phyloP scores from a whole-genome alignment of 1,140 invertebrate genomes.

The Lanistes nyassanus region DNA sequence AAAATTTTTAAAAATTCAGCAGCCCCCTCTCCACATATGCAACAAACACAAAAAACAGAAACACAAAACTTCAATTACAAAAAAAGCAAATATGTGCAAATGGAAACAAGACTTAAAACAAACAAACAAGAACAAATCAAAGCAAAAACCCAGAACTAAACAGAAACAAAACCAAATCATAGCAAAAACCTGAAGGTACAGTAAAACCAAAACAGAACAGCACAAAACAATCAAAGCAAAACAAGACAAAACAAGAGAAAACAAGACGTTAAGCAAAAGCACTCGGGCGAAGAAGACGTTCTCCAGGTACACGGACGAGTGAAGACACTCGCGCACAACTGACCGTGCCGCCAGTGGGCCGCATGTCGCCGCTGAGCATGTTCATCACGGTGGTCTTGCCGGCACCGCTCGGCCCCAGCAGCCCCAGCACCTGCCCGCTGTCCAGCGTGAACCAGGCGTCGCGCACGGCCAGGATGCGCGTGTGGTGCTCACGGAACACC shows the following conservation, averaged over 20 bases:
- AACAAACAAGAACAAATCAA: background rate
- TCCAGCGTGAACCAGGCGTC: conserved; percentile 81
- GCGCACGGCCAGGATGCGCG: conserved; percentile 67
- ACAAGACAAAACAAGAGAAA: background rate
- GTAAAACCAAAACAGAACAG: background rate
- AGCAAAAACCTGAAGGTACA: too few relatives aligned
- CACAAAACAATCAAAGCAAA: too few relatives aligned
- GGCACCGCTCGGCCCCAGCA: conserved; percentile 86
- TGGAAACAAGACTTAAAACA: too few relatives aligned
- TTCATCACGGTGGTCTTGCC: conserved; percentile 90
- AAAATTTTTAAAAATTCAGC: too few relatives aligned
- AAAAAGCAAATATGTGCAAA: too few relatives aligned
- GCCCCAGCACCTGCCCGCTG: conserved; percentile 84
- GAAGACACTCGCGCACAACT: background rate
- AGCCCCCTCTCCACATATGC: too few relatives aligned
- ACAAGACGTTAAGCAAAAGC: background rate
- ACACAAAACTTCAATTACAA: too few relatives aligned
- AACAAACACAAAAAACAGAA: too few relatives aligned
- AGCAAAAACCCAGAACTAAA: background rate
- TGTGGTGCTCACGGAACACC: background rate
- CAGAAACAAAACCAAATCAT: too few relatives aligned
- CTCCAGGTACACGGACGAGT: background rate
- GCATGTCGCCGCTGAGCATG: conserved; percentile 84
- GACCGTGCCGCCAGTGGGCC: conserved; percentile 78
- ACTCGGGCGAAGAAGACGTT: background rate